Evolutionary conservation across 1,140 invertebrate species (phyloP), one percentile per base, ranked within the genome.

Genomic region (Gonatopus flavifemur): DNA sequence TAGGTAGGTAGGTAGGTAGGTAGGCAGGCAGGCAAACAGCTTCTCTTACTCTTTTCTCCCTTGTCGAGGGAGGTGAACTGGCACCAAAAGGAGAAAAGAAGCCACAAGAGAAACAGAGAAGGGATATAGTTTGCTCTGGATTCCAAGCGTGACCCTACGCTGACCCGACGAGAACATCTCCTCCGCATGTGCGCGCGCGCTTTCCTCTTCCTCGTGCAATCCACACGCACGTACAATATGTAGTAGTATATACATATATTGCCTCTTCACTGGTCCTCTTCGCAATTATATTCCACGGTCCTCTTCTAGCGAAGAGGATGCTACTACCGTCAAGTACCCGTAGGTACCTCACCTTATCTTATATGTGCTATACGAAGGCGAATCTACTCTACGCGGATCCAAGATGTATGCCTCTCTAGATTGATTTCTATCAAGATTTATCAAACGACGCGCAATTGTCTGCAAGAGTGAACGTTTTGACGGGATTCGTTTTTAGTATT

Each of bases 51-150:
- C n/a, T n/a, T n/a, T n/a, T n/a, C n/a, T n/a, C n/a, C n/a, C n/a
- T n/a, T n/a, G 45, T 58, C 52, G 35, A 51, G 47, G 44, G 48
- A 47, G 52, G 43, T 33, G 56, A 51, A 54, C 57, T 42, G 49
- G 48, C 37, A 39, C 39, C 49, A 46, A 47, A 41, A 47, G 59
- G 39, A 52, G 49, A 58, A 37, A 41, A 37, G 37, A 22, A 57
- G 31, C 19, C 22, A 44, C 43, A 22, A 22, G 35, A 44, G 37
- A 22, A 22, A 22, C 32, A 37, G 46, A 30, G 32, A 24, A 45
- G 32, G 67, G 71, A 70, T 67, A 74, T 76, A 70, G 70, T 75
- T 76, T 77, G 75, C 75, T 77, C 75, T 76, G 75, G 70, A 78
- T 76, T 76, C 73, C 75, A 76, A 70, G 66, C 70, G 69, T 75